Percentiles rank a stretch among this genome's conserved stretches.
Evolutionary conservation across 2,797 vertebrate species (phyloP).

Genomic region (Centropyge bicolor): DNA sequence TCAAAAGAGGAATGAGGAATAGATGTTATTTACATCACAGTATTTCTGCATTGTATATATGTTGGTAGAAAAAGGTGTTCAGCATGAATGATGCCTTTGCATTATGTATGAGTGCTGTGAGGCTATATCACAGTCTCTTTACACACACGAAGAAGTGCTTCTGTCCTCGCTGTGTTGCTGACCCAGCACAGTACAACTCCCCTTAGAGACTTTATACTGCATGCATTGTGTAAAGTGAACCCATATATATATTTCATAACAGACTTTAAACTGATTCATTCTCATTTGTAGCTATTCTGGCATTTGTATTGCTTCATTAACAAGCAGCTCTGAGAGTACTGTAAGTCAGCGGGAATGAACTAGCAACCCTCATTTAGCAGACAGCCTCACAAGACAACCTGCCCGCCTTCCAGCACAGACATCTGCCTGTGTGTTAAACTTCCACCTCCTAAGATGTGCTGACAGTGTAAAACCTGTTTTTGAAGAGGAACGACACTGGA

Average conservation of each 20-base stretch:
- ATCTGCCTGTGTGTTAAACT: constrained; percentile 45
- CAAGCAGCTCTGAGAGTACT: no score
- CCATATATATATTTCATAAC: constrained; percentile 12
- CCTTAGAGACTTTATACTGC: constrained; percentile 28
- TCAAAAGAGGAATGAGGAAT: constrained; percentile 9
- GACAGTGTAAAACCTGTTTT: constrained; percentile 55
- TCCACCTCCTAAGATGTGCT: constrained; percentile 49
- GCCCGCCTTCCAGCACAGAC: constrained; percentile 30
- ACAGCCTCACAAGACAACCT: constrained; percentile 40
- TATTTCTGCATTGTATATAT: constrained; percentile 5
- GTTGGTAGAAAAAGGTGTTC: not conserved
- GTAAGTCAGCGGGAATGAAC: constrained; percentile 12
- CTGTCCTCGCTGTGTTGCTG: constrained; percentile 27
- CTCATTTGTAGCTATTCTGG: constrained; percentile 4
- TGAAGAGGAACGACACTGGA: constrained; percentile 49
- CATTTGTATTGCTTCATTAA: constrained; percentile 15
- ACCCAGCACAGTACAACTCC: constrained; percentile 21
- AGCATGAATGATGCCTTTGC: not conserved
- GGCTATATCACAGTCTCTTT: constrained; percentile 1
- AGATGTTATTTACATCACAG: not conserved
- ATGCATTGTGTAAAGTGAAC: constrained; percentile 7
- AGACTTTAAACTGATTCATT: not conserved
- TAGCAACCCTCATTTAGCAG: constrained; percentile 26
- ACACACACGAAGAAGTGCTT: constrained; percentile 4
- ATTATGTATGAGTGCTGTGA: constrained; percentile 4